Conservation (phyloP, 1,140 invertebrate genomes). For the Eupristina koningsbergeri region DNA sequence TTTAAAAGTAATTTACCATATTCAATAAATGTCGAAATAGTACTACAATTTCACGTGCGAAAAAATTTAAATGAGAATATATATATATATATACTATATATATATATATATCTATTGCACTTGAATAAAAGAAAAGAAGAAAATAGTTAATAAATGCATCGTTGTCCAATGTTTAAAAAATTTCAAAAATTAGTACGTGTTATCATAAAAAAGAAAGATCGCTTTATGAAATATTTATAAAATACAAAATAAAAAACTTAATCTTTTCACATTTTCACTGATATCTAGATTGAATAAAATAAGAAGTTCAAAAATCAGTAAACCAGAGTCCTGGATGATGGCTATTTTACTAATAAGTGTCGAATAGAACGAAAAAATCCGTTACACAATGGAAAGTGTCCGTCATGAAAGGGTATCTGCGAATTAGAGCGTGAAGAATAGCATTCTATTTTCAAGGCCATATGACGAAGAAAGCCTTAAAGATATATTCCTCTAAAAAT, state of each 20-base stretch:
- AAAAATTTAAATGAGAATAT: not conserved
- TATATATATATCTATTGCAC: no score
- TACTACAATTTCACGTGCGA: not conserved
- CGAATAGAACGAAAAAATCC: conserved; percentile 57
- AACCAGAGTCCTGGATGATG: not conserved
- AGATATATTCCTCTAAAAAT: not conserved
- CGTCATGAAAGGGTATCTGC: conserved; percentile 68
- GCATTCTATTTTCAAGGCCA: conserved; percentile 68
- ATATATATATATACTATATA: no score
- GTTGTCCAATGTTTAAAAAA: not conserved
- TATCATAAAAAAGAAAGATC: not conserved
- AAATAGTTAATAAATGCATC: not conserved
- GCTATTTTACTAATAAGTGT: conserved; percentile 22
- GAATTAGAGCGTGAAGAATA: conserved; percentile 71
- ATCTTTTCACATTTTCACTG: not conserved
- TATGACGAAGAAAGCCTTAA: conserved; percentile 43
- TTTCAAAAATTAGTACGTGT: not conserved
- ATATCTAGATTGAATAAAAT: conserved; percentile 18
- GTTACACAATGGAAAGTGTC: conserved; percentile 74
- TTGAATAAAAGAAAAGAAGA: not conserved
- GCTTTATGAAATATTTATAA: not conserved
- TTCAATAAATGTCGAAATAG: no score
- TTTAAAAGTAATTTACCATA: not conserved
- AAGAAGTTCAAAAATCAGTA: conserved; percentile 27
- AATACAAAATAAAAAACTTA: not conserved